Conservation (phyloP, 1,140 invertebrate genomes). For the Cherax quadricarinatus region DNA sequence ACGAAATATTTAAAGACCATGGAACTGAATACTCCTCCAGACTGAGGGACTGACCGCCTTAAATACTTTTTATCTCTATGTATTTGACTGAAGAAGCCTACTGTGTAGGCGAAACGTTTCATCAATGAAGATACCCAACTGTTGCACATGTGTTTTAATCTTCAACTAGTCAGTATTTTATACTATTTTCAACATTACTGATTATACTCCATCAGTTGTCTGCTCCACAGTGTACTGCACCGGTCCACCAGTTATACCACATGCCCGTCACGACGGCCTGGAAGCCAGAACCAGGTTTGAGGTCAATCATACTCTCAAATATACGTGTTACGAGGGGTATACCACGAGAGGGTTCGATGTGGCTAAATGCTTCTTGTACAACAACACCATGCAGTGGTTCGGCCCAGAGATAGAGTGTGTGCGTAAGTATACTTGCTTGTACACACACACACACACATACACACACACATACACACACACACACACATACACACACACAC, state of each 20-base stretch:
- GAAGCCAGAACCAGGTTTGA: slow-evolving; percentile 77
- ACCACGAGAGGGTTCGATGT: slow-evolving; percentile 88
- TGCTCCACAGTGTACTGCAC: slow-evolving; percentile 88
- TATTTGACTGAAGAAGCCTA: too few relatives aligned
- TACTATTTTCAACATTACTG: too few relatives aligned
- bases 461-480: too few relatives aligned
- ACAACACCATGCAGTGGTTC: slow-evolving; percentile 90
- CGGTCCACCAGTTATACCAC: slow-evolving; percentile 89
- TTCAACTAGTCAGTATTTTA: too few relatives aligned
- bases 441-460: not conserved
- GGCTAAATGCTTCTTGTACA: slow-evolving; percentile 94
- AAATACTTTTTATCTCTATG: too few relatives aligned
- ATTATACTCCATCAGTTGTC: not conserved
- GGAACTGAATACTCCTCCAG: too few relatives aligned
- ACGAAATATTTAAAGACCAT: too few relatives aligned
- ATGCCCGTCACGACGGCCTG: slow-evolving; percentile 91
- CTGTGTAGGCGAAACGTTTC: too few relatives aligned
- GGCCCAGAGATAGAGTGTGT: slow-evolving; percentile 97
- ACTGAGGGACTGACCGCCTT: too few relatives aligned
- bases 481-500: not conserved
- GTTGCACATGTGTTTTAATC: too few relatives aligned
- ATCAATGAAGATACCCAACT: too few relatives aligned
- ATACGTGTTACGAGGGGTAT: slow-evolving; percentile 94
- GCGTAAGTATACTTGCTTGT: slow-evolving; percentile 82
- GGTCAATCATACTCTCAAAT: slow-evolving; percentile 86